phyloP scores from a whole-genome alignment of 2,113 vertebrate genomes.

The Ancistrus triradiatus region DNA sequence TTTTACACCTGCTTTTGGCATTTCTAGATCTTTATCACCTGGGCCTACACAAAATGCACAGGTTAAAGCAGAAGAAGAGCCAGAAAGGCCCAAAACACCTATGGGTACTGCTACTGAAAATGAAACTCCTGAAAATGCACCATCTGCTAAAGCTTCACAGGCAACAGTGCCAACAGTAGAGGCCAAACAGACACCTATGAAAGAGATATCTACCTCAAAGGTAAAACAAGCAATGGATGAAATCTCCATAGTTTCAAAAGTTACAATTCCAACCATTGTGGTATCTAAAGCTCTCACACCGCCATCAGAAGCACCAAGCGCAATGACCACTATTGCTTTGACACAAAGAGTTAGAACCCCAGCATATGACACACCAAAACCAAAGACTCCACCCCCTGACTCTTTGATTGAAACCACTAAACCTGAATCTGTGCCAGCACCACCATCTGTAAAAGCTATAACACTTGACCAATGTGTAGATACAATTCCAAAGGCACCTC shows the following conservation, averaged over 20 bases:
- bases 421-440: slow-evolving; percentile 35
- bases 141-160: slow-evolving; percentile 44
- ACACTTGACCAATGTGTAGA: slow-evolving; percentile 50
- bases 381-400: slow-evolving; percentile 45
- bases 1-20: slow-evolving; percentile 58
- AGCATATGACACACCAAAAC: slow-evolving; percentile 43
- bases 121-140: slow-evolving; percentile 52
- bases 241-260: slow-evolving; percentile 33
- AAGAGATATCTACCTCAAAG: slow-evolving; percentile 25
- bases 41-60: no score
- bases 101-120: slow-evolving; percentile 19
- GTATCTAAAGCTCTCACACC: slow-evolving; percentile 34
- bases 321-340: slow-evolving; percentile 21
- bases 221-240: slow-evolving; percentile 18
- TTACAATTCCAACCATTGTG: slow-evolving; percentile 44
- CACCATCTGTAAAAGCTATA: slow-evolving; percentile 46
- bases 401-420: slow-evolving; percentile 26
- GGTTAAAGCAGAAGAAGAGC: no score
- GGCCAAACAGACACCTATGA: slow-evolving; percentile 12
- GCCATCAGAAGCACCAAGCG: slow-evolving; percentile 20
- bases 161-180: slow-evolving; percentile 25
- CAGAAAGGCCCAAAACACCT: slow-evolving; percentile 7
- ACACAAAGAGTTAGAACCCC: slow-evolving; percentile 34
- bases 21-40: slow-evolving; percentile 33
- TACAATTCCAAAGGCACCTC: slow-evolving; percentile 4